These are phyloP conservation scores for Zapus hudsonius DNA, from an alignment of 2,113 vertebrate genomes.

Conservation along the genomic window DNA sequence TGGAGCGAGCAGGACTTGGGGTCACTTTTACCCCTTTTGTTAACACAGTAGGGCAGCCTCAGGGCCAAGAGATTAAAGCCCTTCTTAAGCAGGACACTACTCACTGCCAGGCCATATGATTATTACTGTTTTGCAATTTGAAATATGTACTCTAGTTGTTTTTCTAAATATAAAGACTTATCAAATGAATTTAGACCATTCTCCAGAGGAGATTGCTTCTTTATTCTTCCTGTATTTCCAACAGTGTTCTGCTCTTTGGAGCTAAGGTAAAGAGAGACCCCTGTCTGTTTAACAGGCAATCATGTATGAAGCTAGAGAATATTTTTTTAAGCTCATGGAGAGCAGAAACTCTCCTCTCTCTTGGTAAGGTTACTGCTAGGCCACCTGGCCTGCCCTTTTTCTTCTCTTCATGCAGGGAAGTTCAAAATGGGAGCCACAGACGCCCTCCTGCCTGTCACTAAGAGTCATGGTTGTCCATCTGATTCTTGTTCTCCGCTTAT, in stretches of 20 bases:
- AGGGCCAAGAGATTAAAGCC: neutral
- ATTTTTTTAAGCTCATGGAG: conserved; percentile 1
- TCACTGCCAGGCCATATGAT: conserved; percentile 41
- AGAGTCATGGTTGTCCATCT: neutral
- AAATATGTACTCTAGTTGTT: conserved; percentile 67
- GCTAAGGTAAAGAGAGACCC: neutral
- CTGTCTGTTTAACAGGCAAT: conserved; percentile 30
- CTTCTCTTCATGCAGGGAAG: conserved; percentile 35
- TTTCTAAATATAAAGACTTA: conserved; percentile 72
- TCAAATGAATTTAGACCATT: conserved; percentile 68
- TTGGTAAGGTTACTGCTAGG: neutral
- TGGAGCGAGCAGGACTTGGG: conserved; percentile 24
- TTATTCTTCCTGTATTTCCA: conserved; percentile 48
- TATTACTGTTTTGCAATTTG: conserved; percentile 56
- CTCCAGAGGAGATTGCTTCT: conserved; percentile 65
- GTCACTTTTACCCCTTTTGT: neutral
- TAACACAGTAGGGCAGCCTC: neutral
- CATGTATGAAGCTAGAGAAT: conserved; percentile 18
- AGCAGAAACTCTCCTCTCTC: conserved; percentile 21
- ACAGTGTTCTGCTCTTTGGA: conserved; percentile 34
- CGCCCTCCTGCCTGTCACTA: neutral
- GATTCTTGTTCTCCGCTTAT: neutral
- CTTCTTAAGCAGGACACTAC: neutral
- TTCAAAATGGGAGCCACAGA: neutral
- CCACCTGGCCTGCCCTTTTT: neutral